These are phyloP conservation scores for Lophotis ruficrista DNA, from an alignment of 2,113 vertebrate genomes.

Conservation along the genomic window DNA sequence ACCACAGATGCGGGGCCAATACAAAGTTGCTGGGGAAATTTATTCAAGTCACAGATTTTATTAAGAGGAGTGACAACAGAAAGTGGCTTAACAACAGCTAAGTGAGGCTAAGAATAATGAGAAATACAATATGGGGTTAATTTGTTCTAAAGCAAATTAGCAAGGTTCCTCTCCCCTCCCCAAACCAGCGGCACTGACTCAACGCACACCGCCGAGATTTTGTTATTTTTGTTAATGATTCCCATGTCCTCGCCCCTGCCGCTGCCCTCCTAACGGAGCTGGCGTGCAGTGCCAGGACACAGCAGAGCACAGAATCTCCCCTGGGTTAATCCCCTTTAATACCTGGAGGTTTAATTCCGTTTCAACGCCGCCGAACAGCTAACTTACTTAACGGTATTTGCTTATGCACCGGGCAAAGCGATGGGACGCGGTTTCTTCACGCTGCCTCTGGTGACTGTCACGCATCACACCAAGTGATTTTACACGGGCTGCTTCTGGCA, in stretches of 20 bases:
- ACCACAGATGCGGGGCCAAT: background rate
- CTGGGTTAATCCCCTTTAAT: background rate
- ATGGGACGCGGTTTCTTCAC: background rate
- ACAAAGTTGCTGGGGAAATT: slow-evolving; percentile 39
- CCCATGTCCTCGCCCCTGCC: background rate
- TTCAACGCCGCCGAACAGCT: background rate
- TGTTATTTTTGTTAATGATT: slow-evolving; percentile 43
- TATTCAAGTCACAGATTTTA: slow-evolving; percentile 58
- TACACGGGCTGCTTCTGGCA: background rate
- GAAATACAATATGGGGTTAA: background rate
- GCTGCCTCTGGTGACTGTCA: background rate
- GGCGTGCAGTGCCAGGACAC: background rate
- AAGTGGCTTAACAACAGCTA: background rate
- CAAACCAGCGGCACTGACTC: background rate
- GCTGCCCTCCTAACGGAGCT: background rate
- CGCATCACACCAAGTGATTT: background rate
- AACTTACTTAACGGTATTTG: slow-evolving; percentile 40
- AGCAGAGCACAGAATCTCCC: background rate
- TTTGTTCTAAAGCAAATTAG: background rate
- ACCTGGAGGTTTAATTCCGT: background rate
- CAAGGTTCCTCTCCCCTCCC: background rate
- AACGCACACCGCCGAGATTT: background rate
- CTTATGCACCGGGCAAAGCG: background rate
- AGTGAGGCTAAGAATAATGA: slow-evolving; percentile 9
- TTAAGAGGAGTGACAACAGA: slow-evolving; percentile 25